Evolutionary conservation across 1,140 invertebrate species (phyloP).

Genomic region (Phocides pigmalion): DNA sequence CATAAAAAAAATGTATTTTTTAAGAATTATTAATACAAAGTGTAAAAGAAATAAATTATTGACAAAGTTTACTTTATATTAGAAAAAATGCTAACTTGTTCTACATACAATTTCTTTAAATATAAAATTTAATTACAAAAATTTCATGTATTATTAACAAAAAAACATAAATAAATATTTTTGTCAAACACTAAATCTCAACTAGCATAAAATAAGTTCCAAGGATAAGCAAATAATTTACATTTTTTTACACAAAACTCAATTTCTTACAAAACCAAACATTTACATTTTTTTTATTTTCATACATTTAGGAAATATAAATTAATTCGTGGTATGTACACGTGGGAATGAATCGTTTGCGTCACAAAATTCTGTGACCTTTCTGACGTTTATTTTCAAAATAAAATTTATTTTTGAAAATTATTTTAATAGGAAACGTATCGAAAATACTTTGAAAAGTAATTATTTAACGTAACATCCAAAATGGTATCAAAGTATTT

Average conservation of each 20-base stretch:
- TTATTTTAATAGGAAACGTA: not conserved
- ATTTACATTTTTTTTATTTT: constrained; percentile 47
- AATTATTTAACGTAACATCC: too few species aligned
- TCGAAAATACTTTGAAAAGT: not conserved
- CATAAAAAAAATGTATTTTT: too few species aligned
- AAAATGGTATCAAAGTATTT: too few species aligned
- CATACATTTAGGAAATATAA: constrained; percentile 50
- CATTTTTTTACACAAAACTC: constrained; percentile 11
- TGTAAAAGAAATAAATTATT: not conserved
- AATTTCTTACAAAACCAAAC: constrained; percentile 26
- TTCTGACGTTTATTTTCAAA: not conserved
- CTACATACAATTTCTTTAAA: too few species aligned
- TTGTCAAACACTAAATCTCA: not conserved
- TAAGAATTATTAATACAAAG: too few species aligned
- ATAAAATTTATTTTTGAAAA: not conserved
- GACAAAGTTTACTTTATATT: not conserved
- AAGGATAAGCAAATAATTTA: constrained; percentile 16
- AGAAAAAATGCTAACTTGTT: too few species aligned
- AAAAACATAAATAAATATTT: not conserved
- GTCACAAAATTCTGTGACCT: constrained; percentile 10
- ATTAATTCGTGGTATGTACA: constrained; percentile 72
- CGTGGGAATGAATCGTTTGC: constrained; percentile 66
- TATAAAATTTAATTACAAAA: too few species aligned
- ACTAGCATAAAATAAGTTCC: constrained; percentile 4
- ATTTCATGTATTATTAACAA: too few species aligned